These are phyloP conservation scores for Schizotus pectinicornis DNA, from an alignment of 2,888 invertebrate species.

Conservation along the genomic window DNA sequence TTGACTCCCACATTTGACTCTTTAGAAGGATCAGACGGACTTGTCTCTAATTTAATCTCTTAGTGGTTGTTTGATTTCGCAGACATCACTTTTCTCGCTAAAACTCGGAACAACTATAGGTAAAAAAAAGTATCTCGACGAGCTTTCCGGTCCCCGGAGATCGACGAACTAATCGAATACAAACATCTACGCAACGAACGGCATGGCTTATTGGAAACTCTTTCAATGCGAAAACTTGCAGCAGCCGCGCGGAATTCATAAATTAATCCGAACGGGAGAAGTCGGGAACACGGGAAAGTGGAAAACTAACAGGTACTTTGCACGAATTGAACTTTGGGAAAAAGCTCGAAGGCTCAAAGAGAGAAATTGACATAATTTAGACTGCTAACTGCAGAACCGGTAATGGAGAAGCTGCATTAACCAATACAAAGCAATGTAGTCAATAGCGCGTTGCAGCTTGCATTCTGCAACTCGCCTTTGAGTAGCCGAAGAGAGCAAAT, in stretches of 20 bases:
- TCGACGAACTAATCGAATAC: constrained; percentile 22
- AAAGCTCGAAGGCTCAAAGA: too few species aligned
- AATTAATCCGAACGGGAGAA: constrained; percentile 7
- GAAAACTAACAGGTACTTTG: too few species aligned
- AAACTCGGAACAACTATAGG: constrained; percentile 20
- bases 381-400: too few species aligned
- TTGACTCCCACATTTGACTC: background rate
- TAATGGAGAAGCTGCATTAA: too few species aligned
- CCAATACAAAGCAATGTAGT: too few species aligned
- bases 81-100: constrained; percentile 16
- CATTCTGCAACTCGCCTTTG: too few species aligned
- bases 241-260: constrained; percentile 8
- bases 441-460: too few species aligned
- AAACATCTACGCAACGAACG: constrained; percentile 16
- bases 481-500: too few species aligned
- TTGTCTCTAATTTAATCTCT: constrained; percentile 4
- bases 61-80: constrained; percentile 20
- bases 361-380: too few species aligned
- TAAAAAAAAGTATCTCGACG: constrained; percentile 18
- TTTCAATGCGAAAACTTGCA: constrained; percentile 18
- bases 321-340: too few species aligned
- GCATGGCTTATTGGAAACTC: constrained; percentile 17
- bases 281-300: background rate
- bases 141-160: constrained; percentile 9
- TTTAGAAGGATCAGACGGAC: background rate